phyloP scores from a whole-genome alignment of 2,113 vertebrate genomes.

The Odontophorus gujanensis region DNA sequence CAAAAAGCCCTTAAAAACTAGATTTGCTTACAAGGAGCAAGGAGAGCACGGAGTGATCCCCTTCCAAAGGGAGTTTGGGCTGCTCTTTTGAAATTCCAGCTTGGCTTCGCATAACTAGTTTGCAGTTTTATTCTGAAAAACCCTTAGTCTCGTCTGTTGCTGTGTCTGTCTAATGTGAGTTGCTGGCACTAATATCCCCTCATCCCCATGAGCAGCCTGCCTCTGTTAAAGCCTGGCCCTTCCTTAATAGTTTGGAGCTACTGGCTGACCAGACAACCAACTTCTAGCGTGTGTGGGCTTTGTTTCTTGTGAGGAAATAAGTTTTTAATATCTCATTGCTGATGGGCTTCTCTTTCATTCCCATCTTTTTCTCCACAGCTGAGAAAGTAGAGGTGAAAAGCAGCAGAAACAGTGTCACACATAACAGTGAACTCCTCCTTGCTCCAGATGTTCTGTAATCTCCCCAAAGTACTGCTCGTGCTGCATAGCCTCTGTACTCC shows the following conservation, averaged over 20 bases:
- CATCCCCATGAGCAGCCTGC: background rate
- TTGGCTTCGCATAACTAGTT: background rate
- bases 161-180: background rate
- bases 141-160: background rate
- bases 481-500: background rate
- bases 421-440: background rate
- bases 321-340: background rate
- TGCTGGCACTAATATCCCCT: background rate
- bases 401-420: background rate
- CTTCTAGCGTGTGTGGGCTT: background rate
- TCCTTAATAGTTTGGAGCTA: background rate
- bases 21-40: accelerated
- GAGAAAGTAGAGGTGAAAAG: background rate
- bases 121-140: accelerated
- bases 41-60: accelerated
- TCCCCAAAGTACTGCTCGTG: background rate
- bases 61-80: background rate
- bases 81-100: background rate
- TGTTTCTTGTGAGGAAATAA: background rate
- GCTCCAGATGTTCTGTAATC: background rate
- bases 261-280: background rate
- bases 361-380: too few relatives aligned
- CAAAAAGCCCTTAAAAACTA: background rate
- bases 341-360: background rate
- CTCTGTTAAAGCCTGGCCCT: background rate